These are phyloP conservation scores for Macrostomum cliftonense DNA, from an alignment of 2,888 invertebrate genomes.

Conservation along the genomic window DNA sequence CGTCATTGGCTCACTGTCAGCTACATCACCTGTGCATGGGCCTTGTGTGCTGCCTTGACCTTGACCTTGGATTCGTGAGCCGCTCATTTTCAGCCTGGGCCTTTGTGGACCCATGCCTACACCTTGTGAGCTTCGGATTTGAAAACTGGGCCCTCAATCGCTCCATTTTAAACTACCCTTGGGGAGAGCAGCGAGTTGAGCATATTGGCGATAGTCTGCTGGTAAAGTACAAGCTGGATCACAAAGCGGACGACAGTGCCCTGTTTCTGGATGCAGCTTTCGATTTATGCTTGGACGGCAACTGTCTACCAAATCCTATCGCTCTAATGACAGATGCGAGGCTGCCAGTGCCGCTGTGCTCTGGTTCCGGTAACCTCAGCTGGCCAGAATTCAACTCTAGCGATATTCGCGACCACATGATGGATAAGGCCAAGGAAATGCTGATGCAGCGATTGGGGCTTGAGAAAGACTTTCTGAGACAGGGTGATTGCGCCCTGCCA, in stretches of 20 bases:
- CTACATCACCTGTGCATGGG: slow-evolving; percentile 1
- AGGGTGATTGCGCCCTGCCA: too few relatives aligned
- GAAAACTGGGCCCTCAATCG: slow-evolving; percentile 15
- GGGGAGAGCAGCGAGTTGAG: slow-evolving; percentile 10
- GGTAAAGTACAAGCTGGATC: not conserved
- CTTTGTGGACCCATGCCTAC: slow-evolving; percentile 16
- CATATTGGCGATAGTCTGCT: not conserved
- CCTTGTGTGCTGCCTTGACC: slow-evolving; percentile 1
- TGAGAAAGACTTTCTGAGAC: not conserved
- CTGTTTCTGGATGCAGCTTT: not conserved
- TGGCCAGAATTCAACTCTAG: not conserved
- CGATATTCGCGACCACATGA: not conserved
- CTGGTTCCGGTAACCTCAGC: not conserved
- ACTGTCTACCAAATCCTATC: not conserved
- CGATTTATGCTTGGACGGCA: not conserved
- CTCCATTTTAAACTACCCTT: slow-evolving; percentile 14
- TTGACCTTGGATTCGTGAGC: not conserved
- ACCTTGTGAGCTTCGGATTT: slow-evolving; percentile 15
- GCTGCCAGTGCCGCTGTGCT: not conserved
- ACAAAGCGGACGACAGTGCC: not conserved
- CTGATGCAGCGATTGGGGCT: not conserved
- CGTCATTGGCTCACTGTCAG: not conserved
- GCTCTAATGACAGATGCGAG: not conserved
- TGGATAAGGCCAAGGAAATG: not conserved
- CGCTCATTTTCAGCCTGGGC: slow-evolving; percentile 14